Conservation (phyloP, 2,797 vertebrate species). For the Falco berigora region DNA sequence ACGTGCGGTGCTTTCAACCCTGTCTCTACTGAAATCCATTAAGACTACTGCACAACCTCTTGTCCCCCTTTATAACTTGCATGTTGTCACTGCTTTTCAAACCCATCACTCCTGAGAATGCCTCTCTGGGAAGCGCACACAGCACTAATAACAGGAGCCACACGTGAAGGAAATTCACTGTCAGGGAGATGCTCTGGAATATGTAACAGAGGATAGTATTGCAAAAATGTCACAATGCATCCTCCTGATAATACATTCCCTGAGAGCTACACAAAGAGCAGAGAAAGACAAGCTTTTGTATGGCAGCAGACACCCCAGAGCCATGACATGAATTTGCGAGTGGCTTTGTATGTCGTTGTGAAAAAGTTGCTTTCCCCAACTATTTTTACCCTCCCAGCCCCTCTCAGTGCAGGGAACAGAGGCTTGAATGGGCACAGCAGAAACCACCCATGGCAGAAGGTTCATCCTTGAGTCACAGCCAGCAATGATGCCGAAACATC, state of each 20-base stretch:
- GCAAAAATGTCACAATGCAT: slow-evolving; percentile 3
- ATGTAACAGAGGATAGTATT: background rate
- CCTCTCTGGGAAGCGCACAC: background rate
- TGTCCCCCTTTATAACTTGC: background rate
- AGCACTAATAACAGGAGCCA: background rate
- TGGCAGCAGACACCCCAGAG: background rate
- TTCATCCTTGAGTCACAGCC: background rate
- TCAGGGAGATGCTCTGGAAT: background rate
- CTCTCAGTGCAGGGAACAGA: background rate
- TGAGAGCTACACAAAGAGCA: background rate
- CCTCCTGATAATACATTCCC: slow-evolving; percentile 19
- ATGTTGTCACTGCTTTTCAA: slow-evolving; percentile 6
- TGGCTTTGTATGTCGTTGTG: background rate
- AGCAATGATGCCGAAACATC: too few species aligned
- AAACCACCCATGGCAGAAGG: background rate
- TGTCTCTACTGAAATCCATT: background rate
- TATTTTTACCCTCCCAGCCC: background rate
- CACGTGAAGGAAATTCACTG: slow-evolving; percentile 15
- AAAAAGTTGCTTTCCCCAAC: background rate
- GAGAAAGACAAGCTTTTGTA: background rate
- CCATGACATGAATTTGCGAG: background rate
- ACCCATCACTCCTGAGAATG: background rate
- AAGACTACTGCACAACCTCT: background rate
- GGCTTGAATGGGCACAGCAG: background rate
- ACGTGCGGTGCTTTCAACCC: background rate